Evolutionary conservation across 2,888 invertebrate species (phyloP), one percentile per base, ranked within the genome.

Genomic region (Pinctada fucata): DNA sequence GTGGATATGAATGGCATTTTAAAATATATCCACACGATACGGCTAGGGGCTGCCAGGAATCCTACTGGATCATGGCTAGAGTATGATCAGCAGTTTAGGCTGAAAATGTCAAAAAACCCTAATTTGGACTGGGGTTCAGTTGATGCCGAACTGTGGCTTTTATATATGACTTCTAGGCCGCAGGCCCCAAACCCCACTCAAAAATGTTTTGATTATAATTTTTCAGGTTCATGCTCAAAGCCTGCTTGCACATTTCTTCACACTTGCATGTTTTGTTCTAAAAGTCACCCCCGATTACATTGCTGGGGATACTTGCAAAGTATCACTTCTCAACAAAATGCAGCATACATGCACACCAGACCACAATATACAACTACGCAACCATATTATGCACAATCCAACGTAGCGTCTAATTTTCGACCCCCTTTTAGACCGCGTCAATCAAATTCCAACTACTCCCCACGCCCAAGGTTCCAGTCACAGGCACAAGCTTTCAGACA

Each of bases 1-100:
- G 50, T 5, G 3, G 66, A 64, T 48, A 6, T 13, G 13, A 3
- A 3, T 10, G 71, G 70, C 2, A 2, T 74, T 10, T 16, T 79
- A 10, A 76, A 72, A 51, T 76, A 80, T 48, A 76, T 79, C 52
- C 10, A 49, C n/a, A n/a, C n/a, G n/a, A n/a, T n/a, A n/a, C n/a
- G n/a, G n/a, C n/a, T n/a, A n/a, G n/a, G n/a, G n/a, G n/a, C n/a
- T n/a, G n/a, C n/a, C n/a, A n/a, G n/a, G n/a, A n/a, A n/a, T n/a
- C n/a, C n/a, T n/a, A n/a, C 50, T 50, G 48, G 6, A 48, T 79
- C 2, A 13, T 78, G 78, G 78, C 64, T 47, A 68, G 8, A n/a
- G 2, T 74, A 74, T 74, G 78, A 78, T 49, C 51, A 74, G 48
- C 78, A 78, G 10, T 78, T 69, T 45, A 49, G 78, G 5, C 65